Base-by-base conservation (phyloP, 2,113 vertebrate genomes). In the Misgurnus mizolepis region DNA sequence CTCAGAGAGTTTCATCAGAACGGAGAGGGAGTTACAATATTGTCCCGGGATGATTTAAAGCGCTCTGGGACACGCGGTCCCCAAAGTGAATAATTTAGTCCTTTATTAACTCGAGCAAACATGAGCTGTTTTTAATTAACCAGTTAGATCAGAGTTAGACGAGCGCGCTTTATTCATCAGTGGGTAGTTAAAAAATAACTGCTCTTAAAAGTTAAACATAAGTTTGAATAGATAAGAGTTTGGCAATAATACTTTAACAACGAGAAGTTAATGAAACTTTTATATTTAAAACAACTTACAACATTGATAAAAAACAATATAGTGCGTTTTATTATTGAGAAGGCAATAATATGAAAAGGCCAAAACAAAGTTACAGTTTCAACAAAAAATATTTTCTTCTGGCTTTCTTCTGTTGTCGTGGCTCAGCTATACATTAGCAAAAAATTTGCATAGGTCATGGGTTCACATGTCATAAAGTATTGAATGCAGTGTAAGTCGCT, bases 51-150 rank as follows among this genome's bases (percentile, higher is more conserved):
- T 90, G 87, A 91, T 91, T 92, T 88, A 88, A 89, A 89, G 22
- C 83, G 86, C 91, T 87, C 55, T 85, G 90, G 89, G 89, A 89
- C 86, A 85, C 84, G 69, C 27, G 15, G 85, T 91, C 93, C 90
- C 90, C 89, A 87, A 90, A 90, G 90, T 87, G 90, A 85, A 91
- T 93, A 88, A 92, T 91, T 93, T 88, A 90, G 88, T 90, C 90
- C 85, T 92, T 93, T 89, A 93, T 93, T 92, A 93, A 92, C 90
- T 89, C 84, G 80, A 89, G 85, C 89, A 90, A 93, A 92, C 90
- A 92, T 88, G 90, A 90, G 90, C 88, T 89, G 89, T 89, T 92
- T 91, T 92, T 93, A 93, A 92, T 93, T 90, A 93, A 92, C 89
- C 87, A 55, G 85, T 90, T 84, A 86, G 82, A 68, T 81, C 79